Base-by-base conservation (phyloP, 2,888 invertebrate genomes). In the Laothoe populi region DNA sequence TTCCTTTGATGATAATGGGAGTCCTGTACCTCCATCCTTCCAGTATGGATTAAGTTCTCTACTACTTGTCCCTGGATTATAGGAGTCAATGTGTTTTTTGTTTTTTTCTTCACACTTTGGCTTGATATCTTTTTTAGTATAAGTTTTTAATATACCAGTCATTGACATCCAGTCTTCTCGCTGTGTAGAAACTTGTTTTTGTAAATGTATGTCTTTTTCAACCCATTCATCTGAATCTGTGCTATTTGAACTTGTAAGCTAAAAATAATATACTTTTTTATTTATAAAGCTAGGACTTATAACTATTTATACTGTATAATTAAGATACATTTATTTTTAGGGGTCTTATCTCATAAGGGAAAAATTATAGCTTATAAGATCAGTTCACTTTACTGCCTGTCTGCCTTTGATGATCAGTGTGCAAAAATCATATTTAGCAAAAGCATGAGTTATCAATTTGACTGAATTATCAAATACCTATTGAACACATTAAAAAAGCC, bases 1-100 rank as follows among this genome's bases (percentile, higher is more conserved):
- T 75, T 81, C 80, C 67, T 88, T 83, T 57, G 83, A 65, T 60
- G 85, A 82, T 73, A 85, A 83, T 0, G 98, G 98, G 64, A 98
- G 81, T 1, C 98, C 98, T 60, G 94, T 94, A 0, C 98, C 98
- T 49, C 97, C 98, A 84, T 96, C 93, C 91, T 96, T 98, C 98
- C 98, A 98, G 79, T 97, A 97, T 0, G 98, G 98, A 93, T 99
- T 99, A 61, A 98, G 88, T 88, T 99, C 98, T 75, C 95, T 92
- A 0, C 86, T 87, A 81, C 96, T 96, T 66, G 95, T 95, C 0
- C 95, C 94, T 16, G 96, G 96, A 82, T 95, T 94, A 72, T 96
- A 95, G 45, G 94, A 90, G 75, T 94, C 93, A 62, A 93, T 92
- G 68, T 94, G 87, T 66, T 89, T 88, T 71, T 94, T 93, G 64